phyloP scores from a whole-genome alignment of 1,140 invertebrate genomes.

The Pogonus chalceus region DNA sequence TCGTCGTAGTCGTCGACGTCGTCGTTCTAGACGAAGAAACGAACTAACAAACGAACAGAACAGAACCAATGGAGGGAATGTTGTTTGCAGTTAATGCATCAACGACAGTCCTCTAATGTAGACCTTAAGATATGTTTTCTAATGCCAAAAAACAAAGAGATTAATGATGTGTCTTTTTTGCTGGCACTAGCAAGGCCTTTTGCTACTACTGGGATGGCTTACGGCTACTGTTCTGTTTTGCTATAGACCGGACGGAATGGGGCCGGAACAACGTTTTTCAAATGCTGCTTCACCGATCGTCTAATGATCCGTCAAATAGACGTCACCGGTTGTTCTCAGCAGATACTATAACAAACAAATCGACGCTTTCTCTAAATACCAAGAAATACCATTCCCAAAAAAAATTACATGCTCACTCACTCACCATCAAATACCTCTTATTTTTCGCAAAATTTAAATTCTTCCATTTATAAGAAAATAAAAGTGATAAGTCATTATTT shows the following conservation, averaged over 20 bases:
- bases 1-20: no score
- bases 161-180: constrained; percentile 5
- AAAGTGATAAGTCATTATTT: no score
- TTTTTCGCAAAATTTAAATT: no score
- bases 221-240: background rate
- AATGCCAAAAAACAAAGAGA: constrained; percentile 7
- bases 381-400: no score
- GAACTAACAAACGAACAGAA: no score
- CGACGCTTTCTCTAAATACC: no score
- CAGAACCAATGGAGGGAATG: background rate
- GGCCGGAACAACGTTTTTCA: constrained; percentile 1
- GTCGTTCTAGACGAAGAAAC: no score
- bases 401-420: no score
- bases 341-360: no score
- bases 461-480: no score
- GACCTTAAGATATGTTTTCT: constrained; percentile 7
- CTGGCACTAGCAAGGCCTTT: no score
- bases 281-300: background rate
- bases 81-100: constrained; percentile 9
- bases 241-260: background rate
- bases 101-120: constrained; percentile 8
- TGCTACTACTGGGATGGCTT: background rate
- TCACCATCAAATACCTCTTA: no score
- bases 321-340: background rate
- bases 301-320: background rate